Evolutionary conservation across 2,888 invertebrate genomes (phyloP).

Genomic region (Eristalis arbustorum): DNA sequence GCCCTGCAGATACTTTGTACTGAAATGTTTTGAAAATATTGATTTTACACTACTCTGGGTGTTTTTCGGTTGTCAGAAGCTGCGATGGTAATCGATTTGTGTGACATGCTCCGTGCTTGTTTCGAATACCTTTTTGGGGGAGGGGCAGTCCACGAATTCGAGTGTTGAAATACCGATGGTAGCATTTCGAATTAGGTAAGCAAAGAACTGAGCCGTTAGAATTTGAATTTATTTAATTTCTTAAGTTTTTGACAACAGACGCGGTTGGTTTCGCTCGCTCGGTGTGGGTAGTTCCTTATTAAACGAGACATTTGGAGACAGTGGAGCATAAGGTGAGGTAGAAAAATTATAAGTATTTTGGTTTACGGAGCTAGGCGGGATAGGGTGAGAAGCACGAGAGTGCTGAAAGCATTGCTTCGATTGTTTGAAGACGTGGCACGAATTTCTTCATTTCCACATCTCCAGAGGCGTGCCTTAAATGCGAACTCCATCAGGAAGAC

Average conservation of each 20-base stretch:
- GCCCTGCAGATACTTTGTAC: slow-evolving; percentile 33
- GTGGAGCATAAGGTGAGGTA: too few relatives aligned
- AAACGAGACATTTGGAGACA: too few relatives aligned
- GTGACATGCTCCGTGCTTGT: slow-evolving; percentile 12
- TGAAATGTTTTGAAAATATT: slow-evolving; percentile 58
- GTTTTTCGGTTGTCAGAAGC: slow-evolving; percentile 10
- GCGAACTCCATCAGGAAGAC: too few relatives aligned
- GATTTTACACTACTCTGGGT: slow-evolving; percentile 47
- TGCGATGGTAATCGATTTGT: slow-evolving; percentile 47
- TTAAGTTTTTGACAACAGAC: not conserved
- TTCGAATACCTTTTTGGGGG: slow-evolving; percentile 28
- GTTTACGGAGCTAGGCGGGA: too few relatives aligned
- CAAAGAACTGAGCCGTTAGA: not conserved
- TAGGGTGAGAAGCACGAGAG: too few relatives aligned
- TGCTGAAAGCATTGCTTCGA: too few relatives aligned
- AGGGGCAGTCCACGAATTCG: slow-evolving; percentile 20
- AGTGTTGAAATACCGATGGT: not conserved
- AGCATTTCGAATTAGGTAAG: not conserved
- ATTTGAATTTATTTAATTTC: not conserved
- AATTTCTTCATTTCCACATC: too few relatives aligned
- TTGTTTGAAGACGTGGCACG: too few relatives aligned
- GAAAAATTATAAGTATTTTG: too few relatives aligned
- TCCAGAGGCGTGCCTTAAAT: too few relatives aligned
- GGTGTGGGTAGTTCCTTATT: too few relatives aligned
- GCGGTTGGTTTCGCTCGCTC: too few relatives aligned